phyloP scores from a whole-genome alignment of 92 coral and sea anemone species.

The Siderastrea radians region DNA sequence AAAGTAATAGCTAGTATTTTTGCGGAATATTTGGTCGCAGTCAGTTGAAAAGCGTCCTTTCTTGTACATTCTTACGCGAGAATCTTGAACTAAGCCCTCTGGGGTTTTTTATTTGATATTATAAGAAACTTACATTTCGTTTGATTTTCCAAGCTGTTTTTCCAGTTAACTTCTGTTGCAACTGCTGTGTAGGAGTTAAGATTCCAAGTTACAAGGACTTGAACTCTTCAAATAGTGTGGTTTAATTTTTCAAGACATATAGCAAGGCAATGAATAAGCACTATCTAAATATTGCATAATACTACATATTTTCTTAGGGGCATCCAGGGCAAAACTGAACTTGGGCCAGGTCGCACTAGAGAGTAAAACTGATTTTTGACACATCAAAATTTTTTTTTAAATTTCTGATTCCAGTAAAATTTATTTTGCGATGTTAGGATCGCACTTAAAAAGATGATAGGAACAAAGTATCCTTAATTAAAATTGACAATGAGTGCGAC shows the following conservation, averaged over 20 bases:
- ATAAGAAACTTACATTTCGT: not conserved
- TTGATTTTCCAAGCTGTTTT: not conserved
- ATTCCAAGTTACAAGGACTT: not conserved
- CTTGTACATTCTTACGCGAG: conserved; percentile 24
- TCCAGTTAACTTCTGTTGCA: not conserved
- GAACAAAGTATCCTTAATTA: no score
- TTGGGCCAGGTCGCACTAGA: no score
- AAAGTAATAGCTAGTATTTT: conserved; percentile 14
- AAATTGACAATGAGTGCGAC: no score
- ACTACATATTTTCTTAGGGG: not conserved
- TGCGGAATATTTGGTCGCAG: conserved; percentile 5
- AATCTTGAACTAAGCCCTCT: not conserved
- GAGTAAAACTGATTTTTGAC: no score
- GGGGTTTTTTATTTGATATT: not conserved
- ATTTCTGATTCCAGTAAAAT: no score
- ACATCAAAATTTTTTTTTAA: no score
- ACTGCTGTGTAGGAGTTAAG: not conserved
- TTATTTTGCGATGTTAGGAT: no score
- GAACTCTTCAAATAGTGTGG: conserved; percentile 1
- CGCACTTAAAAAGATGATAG: no score
- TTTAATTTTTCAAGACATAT: not conserved
- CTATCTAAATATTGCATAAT: not conserved
- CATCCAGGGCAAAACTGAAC: no score
- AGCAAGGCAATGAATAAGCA: not conserved
- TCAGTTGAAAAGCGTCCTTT: conserved; percentile 2